phyloP scores from a whole-genome alignment of 2,113 vertebrate genomes.

The Heterotis niloticus region DNA sequence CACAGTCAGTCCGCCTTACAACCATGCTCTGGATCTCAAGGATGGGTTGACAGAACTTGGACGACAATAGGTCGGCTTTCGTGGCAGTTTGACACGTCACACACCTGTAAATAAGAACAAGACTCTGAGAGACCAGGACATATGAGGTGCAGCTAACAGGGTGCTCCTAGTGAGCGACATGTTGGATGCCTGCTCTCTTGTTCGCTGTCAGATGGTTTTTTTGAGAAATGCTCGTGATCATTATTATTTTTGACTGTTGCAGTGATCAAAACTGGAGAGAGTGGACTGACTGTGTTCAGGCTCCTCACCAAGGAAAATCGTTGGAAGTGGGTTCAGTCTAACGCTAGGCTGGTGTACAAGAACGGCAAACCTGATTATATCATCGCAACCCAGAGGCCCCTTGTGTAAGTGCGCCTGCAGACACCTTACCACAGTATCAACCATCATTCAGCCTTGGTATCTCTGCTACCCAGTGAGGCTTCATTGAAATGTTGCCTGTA shows the following conservation, averaged over 20 bases:
- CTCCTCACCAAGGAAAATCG: slow-evolving; percentile 66
- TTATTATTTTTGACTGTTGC: slow-evolving; percentile 12
- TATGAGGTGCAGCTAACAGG: background rate
- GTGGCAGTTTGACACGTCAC: background rate
- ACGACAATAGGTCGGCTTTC: background rate
- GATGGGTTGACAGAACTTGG: background rate
- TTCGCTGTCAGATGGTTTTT: background rate
- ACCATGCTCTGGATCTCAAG: background rate
- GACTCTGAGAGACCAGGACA: background rate
- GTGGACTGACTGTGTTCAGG: slow-evolving; percentile 63
- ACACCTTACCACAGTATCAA: background rate
- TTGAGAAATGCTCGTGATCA: background rate
- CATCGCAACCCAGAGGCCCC: slow-evolving; percentile 59
- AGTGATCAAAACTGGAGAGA: slow-evolving; percentile 75
- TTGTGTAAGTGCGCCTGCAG: slow-evolving; percentile 56
- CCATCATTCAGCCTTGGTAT: background rate
- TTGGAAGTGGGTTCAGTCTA: slow-evolving; percentile 75
- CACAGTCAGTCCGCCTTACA: background rate
- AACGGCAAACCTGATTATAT: slow-evolving; percentile 65
- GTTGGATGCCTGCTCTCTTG: too few species aligned
- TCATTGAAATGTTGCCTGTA: background rate
- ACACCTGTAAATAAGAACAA: background rate
- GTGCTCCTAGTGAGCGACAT: background rate
- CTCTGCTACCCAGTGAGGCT: background rate
- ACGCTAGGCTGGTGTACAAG: slow-evolving; percentile 65